These are phyloP conservation scores for Terrapene triunguis DNA, from an alignment of 2,113 vertebrate species.

Conservation along the genomic window DNA sequence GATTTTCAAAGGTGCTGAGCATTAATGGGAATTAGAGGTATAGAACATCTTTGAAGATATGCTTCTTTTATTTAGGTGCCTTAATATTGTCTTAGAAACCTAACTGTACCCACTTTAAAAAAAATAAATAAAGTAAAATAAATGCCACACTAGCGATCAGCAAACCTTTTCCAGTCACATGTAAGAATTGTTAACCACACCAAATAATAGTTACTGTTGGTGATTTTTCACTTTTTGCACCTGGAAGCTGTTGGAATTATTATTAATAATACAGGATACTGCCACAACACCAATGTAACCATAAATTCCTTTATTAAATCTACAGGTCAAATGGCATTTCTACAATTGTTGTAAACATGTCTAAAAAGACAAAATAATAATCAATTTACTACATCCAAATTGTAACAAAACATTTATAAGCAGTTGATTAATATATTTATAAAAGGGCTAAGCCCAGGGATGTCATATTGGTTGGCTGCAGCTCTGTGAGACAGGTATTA, in stretches of 20 bases:
- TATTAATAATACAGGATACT: background rate
- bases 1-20: background rate
- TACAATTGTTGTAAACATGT: background rate
- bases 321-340: background rate
- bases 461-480: background rate
- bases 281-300: background rate
- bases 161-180: background rate
- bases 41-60: background rate
- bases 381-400: background rate
- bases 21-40: background rate
- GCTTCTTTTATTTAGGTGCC: background rate
- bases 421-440: background rate
- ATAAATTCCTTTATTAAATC: background rate
- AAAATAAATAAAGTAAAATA: background rate
- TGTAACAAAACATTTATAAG: background rate
- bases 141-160: background rate
- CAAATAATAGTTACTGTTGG: background rate
- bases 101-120: background rate
- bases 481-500: background rate
- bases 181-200: background rate
- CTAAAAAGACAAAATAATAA: background rate
- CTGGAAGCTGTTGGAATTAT: background rate
- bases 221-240: background rate
- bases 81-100: background rate
- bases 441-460: background rate